These are phyloP conservation scores for Serrognathus titanus DNA, from an alignment of 2,888 invertebrate species.

Conservation along the genomic window DNA sequence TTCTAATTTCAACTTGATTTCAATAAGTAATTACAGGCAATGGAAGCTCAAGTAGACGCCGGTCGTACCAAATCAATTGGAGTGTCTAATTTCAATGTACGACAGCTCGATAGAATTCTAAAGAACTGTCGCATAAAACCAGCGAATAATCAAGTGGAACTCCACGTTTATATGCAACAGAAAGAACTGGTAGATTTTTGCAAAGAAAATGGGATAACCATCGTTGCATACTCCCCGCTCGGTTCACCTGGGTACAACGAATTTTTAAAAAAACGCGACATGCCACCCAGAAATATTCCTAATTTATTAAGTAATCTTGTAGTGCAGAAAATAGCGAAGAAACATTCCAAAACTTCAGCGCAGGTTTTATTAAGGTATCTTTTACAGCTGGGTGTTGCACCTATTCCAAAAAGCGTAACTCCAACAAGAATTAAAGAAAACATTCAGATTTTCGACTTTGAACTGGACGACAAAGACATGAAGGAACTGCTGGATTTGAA, in stretches of 20 bases:
- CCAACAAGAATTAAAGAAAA: conserved; percentile 70
- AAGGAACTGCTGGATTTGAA: conserved; percentile 60
- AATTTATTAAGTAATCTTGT: conserved; percentile 62
- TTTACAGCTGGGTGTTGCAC: conserved; percentile 67
- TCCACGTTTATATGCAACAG: conserved; percentile 3
- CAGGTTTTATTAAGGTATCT: conserved; percentile 71
- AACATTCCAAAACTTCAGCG: conserved; percentile 66
- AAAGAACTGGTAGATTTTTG: conserved; percentile 3
- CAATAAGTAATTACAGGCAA: conserved; percentile 1
- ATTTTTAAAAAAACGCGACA: conserved; percentile 42
- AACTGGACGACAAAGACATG: conserved; percentile 62
- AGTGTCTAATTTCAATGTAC: neutral
- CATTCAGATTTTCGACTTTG: conserved; percentile 71
- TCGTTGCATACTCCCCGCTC: conserved; percentile 1
- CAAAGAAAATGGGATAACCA: neutral
- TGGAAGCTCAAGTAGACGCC: conserved; percentile 10
- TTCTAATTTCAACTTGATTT: no score
- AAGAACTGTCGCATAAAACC: neutral
- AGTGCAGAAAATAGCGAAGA: conserved; percentile 48
- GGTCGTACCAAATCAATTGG: neutral
- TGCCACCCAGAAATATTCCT: conserved; percentile 55
- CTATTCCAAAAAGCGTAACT: conserved; percentile 84
- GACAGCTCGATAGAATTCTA: neutral
- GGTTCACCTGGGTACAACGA: conserved; percentile 57
- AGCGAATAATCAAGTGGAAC: neutral